These are phyloP conservation scores for Cylindroiulus punctatus DNA, from an alignment of 2,888 invertebrate genomes.

Conservation along the genomic window DNA sequence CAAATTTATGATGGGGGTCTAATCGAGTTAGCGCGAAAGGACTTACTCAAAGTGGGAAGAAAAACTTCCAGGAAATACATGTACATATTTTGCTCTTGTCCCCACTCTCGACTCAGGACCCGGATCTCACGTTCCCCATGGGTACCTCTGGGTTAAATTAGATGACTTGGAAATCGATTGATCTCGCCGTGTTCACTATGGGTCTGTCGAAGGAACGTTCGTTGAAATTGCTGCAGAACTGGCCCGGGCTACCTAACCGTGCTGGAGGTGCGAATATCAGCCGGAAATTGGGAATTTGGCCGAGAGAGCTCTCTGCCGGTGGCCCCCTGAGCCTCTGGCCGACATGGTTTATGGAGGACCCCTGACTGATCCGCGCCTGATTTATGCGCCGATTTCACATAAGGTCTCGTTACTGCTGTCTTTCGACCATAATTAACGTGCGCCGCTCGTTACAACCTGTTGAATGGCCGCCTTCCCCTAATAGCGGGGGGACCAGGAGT, in stretches of 20 bases:
- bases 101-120: no score
- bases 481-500: not conserved
- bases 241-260: not conserved
- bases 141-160: not conserved
- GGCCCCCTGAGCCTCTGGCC: slow-evolving; percentile 18
- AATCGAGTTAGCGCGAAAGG: no score
- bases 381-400: slow-evolving; percentile 32
- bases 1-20: no score
- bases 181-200: not conserved
- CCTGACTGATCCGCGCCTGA: not conserved
- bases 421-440: slow-evolving; percentile 32
- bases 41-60: no score
- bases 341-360: slow-evolving; percentile 34
- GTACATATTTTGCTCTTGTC: no score
- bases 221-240: not conserved
- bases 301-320: not conserved
- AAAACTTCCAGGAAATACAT: no score
- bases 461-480: slow-evolving; percentile 33
- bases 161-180: not conserved
- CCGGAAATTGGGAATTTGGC: not conserved
- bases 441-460: slow-evolving; percentile 38
- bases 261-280: not conserved
- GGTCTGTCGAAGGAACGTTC: not conserved
- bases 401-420: slow-evolving; percentile 42
- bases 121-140: no score